Percentiles rank a stretch among this genome's conserved stretches.
These are phyloP conservation scores for Carlito syrichta DNA, from an alignment of 2,113 vertebrate genomes.

Conservation along the genomic window DNA sequence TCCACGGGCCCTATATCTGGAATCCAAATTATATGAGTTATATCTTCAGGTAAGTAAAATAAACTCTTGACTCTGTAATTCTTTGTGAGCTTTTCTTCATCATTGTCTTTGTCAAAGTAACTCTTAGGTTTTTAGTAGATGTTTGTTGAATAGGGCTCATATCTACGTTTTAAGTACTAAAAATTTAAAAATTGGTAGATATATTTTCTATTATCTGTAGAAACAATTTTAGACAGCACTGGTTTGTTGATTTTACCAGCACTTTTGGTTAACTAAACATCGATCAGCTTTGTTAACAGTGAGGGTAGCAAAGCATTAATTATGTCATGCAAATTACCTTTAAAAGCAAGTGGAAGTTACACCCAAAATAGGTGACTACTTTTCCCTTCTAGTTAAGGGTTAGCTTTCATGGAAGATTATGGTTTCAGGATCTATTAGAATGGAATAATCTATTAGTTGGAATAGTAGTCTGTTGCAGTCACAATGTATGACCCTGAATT, in stretches of 20 bases:
- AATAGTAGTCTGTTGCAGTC: not conserved
- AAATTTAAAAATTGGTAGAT: not conserved
- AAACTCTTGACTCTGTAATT: not conserved
- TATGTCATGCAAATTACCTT: not conserved
- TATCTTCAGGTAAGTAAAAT: slow-evolving; percentile 89
- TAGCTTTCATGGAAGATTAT: not conserved
- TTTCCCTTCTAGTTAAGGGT: not conserved
- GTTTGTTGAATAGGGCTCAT: not conserved
- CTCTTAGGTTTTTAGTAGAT: not conserved
- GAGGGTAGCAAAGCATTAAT: not conserved
- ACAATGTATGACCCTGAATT: not conserved
- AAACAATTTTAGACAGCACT: not conserved
- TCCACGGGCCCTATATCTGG: slow-evolving; percentile 92
- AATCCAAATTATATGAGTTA: slow-evolving; percentile 88
- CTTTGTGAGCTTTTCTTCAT: not conserved
- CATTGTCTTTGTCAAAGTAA: not conserved
- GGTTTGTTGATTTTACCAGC: not conserved
- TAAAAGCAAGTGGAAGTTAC: not conserved
- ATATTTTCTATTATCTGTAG: not conserved
- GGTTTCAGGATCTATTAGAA: not conserved
- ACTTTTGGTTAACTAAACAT: not conserved
- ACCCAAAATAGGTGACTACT: not conserved
- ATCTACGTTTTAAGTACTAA: not conserved
- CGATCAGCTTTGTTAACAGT: not conserved
- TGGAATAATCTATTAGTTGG: no score